A percentile compares a stretch with the other conserved stretches of the same genome.
phyloP scores from a whole-genome alignment of 2,888 invertebrate species.

The Agrochola circellaris region DNA sequence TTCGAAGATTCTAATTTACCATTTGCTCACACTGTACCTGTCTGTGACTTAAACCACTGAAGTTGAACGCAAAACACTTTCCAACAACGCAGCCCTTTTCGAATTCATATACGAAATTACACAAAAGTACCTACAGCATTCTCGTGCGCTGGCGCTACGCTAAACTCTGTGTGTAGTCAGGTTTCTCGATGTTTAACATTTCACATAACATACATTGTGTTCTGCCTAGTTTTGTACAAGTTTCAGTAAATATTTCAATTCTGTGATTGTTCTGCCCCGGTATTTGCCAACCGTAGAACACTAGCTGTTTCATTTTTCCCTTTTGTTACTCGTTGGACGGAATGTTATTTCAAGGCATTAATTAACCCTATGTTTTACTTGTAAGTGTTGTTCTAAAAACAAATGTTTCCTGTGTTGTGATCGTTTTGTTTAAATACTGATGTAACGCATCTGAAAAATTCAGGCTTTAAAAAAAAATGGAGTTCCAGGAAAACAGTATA shows the following conservation, averaged over 20 bases:
- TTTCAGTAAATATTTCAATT: slow-evolving; percentile 69
- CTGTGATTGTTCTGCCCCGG: slow-evolving; percentile 65
- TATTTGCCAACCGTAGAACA: slow-evolving; percentile 63
- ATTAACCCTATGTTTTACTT: slow-evolving; percentile 62
- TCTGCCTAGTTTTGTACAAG: slow-evolving; percentile 68
- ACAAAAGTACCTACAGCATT: slow-evolving; percentile 51
- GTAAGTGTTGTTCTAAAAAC: slow-evolving; percentile 54
- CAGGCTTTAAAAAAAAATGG: slow-evolving; percentile 2
- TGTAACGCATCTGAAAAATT: slow-evolving; percentile 12
- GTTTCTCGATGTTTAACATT: slow-evolving; percentile 67
- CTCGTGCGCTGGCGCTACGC: slow-evolving; percentile 59
- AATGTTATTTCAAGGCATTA: slow-evolving; percentile 61
- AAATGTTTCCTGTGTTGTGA: slow-evolving; percentile 53
- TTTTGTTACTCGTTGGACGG: slow-evolving; percentile 53
- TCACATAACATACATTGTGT: slow-evolving; percentile 66
- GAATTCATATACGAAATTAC: slow-evolving; percentile 40
- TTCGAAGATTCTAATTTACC: not conserved
- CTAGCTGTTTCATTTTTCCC: slow-evolving; percentile 64
- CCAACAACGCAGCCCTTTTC: slow-evolving; percentile 30
- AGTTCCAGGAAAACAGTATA: not conserved
- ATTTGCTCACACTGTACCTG: too few species aligned
- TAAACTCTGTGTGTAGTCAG: slow-evolving; percentile 65
- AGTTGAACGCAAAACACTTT: slow-evolving; percentile 25
- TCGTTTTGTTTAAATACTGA: slow-evolving; percentile 32
- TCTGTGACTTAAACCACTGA: slow-evolving; percentile 1